These are phyloP conservation scores for Psylliodes chrysocephalus DNA, from an alignment of 2,888 invertebrate genomes.

Conservation along the genomic window DNA sequence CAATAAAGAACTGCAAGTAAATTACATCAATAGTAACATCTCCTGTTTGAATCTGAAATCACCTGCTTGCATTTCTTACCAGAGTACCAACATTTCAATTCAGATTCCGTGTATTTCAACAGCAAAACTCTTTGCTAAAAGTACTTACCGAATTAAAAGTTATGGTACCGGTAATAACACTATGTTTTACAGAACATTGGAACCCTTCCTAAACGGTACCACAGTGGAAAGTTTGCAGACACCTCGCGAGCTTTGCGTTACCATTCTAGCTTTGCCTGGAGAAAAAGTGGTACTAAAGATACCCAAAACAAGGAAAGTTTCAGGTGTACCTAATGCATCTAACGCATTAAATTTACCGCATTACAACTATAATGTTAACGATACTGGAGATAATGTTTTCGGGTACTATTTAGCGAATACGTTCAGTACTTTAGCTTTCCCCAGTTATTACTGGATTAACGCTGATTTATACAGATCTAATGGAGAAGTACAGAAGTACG, in stretches of 20 bases:
- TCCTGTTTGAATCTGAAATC: constrained; percentile 13
- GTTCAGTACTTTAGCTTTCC: not conserved
- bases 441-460: constrained; percentile 26
- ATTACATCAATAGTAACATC: constrained; percentile 18
- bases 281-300: not conserved
- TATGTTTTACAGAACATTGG: constrained; percentile 23
- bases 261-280: constrained; percentile 25
- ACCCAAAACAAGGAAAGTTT: constrained; percentile 9
- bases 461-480: constrained; percentile 2
- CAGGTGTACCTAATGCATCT: not conserved
- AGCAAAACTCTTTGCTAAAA: constrained; percentile 24
- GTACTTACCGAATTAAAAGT: constrained; percentile 17
- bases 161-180: not conserved
- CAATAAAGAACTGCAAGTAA: constrained; percentile 9
- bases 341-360: constrained; percentile 5
- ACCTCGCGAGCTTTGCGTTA: constrained; percentile 25
- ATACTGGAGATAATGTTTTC: constrained; percentile 12
- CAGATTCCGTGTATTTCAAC: constrained; percentile 29
- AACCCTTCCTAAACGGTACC: not conserved
- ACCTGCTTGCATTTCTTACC: constrained; percentile 13
- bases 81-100: constrained; percentile 1
- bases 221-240: not conserved
- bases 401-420: constrained; percentile 15
- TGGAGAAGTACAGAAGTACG: constrained; percentile 24
- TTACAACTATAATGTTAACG: constrained; percentile 16